A percentile compares a stretch with the other conserved stretches of the same genome.
Evolutionary conservation across 2,888 invertebrate species (phyloP).

Genomic region (Archips crataeganus): DNA sequence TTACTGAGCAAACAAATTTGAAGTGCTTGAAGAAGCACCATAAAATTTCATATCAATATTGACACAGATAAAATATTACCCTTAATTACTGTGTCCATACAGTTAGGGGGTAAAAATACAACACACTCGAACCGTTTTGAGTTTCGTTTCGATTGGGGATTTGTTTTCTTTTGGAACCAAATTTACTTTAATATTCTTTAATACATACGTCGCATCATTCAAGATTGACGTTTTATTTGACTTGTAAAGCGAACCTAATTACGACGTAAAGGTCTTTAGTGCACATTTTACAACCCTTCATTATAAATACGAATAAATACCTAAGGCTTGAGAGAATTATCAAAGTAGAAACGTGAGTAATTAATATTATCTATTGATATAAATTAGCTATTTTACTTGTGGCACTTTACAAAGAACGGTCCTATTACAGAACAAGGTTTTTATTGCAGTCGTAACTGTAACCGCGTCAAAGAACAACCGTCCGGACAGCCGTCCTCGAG

Average conservation of each 20-base stretch:
- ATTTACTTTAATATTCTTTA: conserved; percentile 74
- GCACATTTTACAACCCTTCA: neutral
- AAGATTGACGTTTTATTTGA: conserved; percentile 75
- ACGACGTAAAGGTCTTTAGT: neutral
- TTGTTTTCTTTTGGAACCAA: conserved; percentile 75
- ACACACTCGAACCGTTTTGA: conserved; percentile 67
- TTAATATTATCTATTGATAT: conserved; percentile 27
- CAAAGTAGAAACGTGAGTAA: conserved; percentile 26
- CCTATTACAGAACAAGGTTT: conserved; percentile 41
- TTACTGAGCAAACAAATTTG: conserved; percentile 15
- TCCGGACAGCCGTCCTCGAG: conserved; percentile 49
- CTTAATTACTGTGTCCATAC: conserved; percentile 34
- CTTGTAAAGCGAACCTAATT: too few relatives aligned
- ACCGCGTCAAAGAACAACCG: conserved; percentile 48
- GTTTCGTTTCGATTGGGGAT: conserved; percentile 79
- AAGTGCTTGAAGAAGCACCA: neutral
- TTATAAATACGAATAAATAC: neutral
- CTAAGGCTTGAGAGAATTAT: conserved; percentile 17
- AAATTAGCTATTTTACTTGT: conserved; percentile 37
- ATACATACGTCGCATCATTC: conserved; percentile 76
- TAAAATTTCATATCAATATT: neutral
- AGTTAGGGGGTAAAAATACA: conserved; percentile 54
- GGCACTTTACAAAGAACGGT: conserved; percentile 36
- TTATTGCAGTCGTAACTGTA: conserved; percentile 44
- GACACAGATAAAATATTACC: conserved; percentile 10